Evolutionary conservation across 2,113 vertebrate genomes (phyloP), one percentile per base, ranked within the genome.

Genomic region (Gadus macrocephalus): DNA sequence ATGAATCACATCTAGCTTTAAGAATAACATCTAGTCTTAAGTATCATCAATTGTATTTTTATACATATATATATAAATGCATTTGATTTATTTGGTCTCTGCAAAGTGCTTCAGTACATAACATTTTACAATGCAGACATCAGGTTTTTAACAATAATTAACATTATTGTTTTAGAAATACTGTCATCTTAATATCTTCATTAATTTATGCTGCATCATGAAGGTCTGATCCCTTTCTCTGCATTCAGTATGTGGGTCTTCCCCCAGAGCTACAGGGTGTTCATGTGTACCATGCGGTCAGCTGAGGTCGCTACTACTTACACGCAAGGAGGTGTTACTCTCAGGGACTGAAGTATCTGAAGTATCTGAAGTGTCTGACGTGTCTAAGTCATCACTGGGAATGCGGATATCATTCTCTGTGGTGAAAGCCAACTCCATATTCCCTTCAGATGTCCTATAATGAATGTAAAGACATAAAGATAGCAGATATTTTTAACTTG

Each of bases 321-420:
- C 91, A 79, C 82, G 80, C 53, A 92, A 78, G 0, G 96, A 98
- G 53, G 93, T 95, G 74, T 93, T 88, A 60, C 93, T 95, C 78
- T 95, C 93, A 0, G 95, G 95, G 67, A 89, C 88, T 66, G 92
- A 83, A 27, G 95, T 93, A n/a, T n/a, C n/a, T n/a, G n/a, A n/a
- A n/a, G n/a, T n/a, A n/a, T n/a, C n/a, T n/a, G n/a, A n/a, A n/a
- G n/a, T n/a, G n/a, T n/a, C 88, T 66, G 92, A 83, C 27, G 95
- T 93, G 42, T 88, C 89, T 64, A n/a, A 22, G 42, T 86, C 55
- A 31, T 96, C 94, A 28, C 93, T 90, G 66, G 95, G 95, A 80
- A 98, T 96, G 78, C 85, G 88, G 71, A 99, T 96, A 73, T 98
- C 95, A 0, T 98, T 98, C 97, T 93, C 12, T 66, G 89, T 15